Conservation (phyloP, 1,140 invertebrate species). For the Oscheius sp. region DNA sequence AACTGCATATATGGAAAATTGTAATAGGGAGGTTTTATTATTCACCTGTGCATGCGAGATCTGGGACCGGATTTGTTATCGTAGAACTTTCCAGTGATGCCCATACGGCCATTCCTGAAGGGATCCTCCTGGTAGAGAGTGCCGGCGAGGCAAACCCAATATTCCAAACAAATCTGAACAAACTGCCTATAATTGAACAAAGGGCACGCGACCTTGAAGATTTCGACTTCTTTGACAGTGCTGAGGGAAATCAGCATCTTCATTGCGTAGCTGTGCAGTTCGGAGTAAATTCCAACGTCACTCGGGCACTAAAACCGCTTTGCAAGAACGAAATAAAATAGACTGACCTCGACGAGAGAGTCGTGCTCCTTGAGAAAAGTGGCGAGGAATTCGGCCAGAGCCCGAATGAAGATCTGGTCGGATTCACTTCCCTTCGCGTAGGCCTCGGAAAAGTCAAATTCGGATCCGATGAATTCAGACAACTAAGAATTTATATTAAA, state of each 20-base stretch:
- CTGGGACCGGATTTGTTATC: too few relatives aligned
- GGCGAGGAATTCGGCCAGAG: constrained; percentile 92
- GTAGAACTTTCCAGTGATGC: too few relatives aligned
- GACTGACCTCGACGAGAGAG: constrained; percentile 60
- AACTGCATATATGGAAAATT: neutral
- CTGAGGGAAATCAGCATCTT: constrained; percentile 93
- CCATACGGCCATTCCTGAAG: too few relatives aligned
- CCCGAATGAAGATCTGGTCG: constrained; percentile 93
- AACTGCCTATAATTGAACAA: neutral
- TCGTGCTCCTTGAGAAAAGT: constrained; percentile 95
- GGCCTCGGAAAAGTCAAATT: neutral
- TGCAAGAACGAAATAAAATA: too few relatives aligned
- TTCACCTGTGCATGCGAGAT: too few relatives aligned
- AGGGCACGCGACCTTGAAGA: constrained; percentile 75
- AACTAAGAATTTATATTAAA: neutral
- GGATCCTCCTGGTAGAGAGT: constrained; percentile 75
- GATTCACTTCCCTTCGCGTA: neutral
- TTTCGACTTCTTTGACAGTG: constrained; percentile 97
- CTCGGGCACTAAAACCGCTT: neutral
- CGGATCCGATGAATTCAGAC: neutral
- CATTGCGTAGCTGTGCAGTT: constrained; percentile 62
- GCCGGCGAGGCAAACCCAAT: constrained; percentile 89
- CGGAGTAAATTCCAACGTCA: neutral
- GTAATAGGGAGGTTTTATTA: too few relatives aligned
- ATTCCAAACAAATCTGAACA: constrained; percentile 77